These are phyloP conservation scores for Stegana nigrithorax DNA, from an alignment of 2,888 invertebrate genomes.

Conservation along the genomic window DNA sequence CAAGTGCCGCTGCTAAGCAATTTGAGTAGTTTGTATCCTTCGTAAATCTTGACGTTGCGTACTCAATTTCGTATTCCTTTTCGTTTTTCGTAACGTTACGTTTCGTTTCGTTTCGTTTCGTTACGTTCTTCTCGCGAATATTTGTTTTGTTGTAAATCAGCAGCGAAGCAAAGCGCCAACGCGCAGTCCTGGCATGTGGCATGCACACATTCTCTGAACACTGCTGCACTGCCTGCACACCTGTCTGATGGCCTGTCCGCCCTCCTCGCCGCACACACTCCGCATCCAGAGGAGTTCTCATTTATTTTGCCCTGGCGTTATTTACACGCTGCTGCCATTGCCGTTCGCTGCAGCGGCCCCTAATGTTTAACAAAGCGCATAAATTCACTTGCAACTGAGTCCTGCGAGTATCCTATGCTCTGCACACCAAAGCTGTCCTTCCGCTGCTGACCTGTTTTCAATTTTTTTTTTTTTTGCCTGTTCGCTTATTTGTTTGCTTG, in stretches of 20 bases:
- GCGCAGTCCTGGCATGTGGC: constrained; percentile 1
- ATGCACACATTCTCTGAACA: not conserved
- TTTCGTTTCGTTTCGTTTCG: not conserved
- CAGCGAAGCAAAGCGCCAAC: constrained; percentile 43
- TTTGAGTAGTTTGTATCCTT: constrained; percentile 60
- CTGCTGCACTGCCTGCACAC: not conserved
- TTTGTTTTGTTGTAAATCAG: constrained; percentile 65
- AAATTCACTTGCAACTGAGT: constrained; percentile 63
- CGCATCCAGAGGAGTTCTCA: no score
- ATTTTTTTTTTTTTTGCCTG: constrained; percentile 14
- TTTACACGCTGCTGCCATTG: constrained; percentile 27
- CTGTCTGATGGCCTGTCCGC: not conserved
- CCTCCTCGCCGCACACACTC: constrained; percentile 18
- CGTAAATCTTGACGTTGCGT: constrained; percentile 55
- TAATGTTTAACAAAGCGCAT: constrained; percentile 63
- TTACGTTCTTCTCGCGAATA: constrained; percentile 41
- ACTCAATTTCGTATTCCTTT: constrained; percentile 21
- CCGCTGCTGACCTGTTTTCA: constrained; percentile 17
- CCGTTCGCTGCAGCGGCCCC: constrained; percentile 41
- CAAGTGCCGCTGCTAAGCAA: constrained; percentile 57
- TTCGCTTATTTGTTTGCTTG: constrained; percentile 33
- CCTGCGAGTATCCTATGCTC: constrained; percentile 42
- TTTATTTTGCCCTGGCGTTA: constrained; percentile 16
- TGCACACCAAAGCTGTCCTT: not conserved
- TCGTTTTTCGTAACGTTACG: not conserved